Conservation (phyloP, 1,140 invertebrate species). For the Heliconius hewitsoni region DNA sequence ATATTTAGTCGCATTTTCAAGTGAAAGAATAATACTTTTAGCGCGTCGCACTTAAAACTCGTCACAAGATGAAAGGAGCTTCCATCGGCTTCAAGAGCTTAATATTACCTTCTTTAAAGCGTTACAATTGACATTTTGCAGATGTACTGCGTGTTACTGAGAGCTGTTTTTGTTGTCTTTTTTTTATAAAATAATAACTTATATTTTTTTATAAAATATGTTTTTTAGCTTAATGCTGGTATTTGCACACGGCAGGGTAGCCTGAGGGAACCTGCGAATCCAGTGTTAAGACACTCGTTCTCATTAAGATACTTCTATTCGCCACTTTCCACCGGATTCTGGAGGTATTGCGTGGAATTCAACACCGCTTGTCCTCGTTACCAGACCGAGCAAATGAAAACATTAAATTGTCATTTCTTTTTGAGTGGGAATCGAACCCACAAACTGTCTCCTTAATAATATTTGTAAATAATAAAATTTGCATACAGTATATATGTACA, state of each 20-base stretch:
- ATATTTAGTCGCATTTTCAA: conserved; percentile 1
- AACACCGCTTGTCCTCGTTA: too few species aligned
- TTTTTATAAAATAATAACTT: background rate
- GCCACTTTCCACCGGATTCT: background rate
- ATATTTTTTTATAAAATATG: too few species aligned
- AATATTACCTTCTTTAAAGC: conserved; percentile 12
- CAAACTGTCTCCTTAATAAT: too few species aligned
- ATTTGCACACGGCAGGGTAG: background rate
- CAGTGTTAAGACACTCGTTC: background rate
- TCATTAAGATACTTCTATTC: too few species aligned
- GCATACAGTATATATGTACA: too few species aligned
- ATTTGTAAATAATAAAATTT: too few species aligned
- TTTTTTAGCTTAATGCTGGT: background rate
- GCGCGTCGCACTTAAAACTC: background rate
- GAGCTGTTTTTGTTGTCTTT: background rate
- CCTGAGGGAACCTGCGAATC: background rate
- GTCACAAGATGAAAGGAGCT: conserved; percentile 12
- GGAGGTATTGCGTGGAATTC: background rate
- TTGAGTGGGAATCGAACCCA: too few species aligned
- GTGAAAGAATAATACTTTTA: conserved; percentile 8
- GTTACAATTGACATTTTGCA: background rate
- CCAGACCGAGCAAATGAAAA: too few species aligned
- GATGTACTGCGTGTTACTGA: background rate
- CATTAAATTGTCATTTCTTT: too few species aligned
- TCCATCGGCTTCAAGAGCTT: conserved; percentile 4